These are phyloP conservation scores for Stictonetta naevosa DNA, from an alignment of 2,113 vertebrate species.

Conservation along the genomic window DNA sequence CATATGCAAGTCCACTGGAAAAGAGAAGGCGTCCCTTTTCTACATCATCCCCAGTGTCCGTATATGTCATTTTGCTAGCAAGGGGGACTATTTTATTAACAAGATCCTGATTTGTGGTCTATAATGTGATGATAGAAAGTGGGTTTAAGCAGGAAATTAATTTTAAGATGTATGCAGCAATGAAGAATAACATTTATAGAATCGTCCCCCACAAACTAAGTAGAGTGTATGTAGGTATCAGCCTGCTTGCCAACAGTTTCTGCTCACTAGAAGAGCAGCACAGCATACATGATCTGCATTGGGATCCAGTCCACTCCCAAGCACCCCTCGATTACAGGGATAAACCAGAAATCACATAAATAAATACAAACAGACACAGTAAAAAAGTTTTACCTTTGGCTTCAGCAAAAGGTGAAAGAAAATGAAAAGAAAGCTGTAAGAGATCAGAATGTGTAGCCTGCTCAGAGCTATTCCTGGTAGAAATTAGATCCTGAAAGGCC, in stretches of 20 bases:
- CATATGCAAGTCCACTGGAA: not conserved
- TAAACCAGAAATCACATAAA: not conserved
- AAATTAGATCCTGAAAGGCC: not conserved
- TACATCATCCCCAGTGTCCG: not conserved
- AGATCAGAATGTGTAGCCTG: not conserved
- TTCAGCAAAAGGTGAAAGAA: not conserved
- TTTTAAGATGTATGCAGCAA: not conserved
- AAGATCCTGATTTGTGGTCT: not conserved
- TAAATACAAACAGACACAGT: not conserved
- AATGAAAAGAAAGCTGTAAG: not conserved
- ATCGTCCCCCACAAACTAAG: not conserved
- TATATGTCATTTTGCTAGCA: not conserved
- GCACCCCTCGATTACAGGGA: not conserved
- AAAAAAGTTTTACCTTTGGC: conserved; percentile 8
- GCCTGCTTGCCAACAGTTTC: not conserved
- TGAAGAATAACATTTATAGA: accelerated
- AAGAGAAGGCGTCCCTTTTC: not conserved
- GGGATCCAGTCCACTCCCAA: not conserved
- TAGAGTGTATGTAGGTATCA: not conserved
- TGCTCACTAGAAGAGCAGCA: not conserved
- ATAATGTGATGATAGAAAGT: not conserved
- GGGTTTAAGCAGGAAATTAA: not conserved
- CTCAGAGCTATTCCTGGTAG: conserved; percentile 7
- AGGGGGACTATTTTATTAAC: not conserved
- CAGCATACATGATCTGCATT: not conserved